Base-by-base conservation (phyloP, 1,140 invertebrate genomes). In the Oreohelix idahoensis region DNA sequence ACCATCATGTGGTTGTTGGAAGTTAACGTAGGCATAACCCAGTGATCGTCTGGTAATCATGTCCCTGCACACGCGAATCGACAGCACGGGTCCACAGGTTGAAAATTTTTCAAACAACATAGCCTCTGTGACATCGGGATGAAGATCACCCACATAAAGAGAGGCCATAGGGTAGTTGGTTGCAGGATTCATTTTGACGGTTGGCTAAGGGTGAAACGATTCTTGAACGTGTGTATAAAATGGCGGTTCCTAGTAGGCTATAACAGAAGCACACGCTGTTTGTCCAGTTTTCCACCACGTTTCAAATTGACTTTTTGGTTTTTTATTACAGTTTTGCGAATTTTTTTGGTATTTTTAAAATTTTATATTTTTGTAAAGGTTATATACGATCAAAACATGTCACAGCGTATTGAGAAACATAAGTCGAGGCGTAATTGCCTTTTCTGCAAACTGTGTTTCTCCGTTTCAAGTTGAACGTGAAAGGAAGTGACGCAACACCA, bases 71-170 rank as follows among this genome's bases (percentile, higher is more conserved):
- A 99, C 98, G 88, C 98, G 96, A 93, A 99, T 99, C 76, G 98
- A 99, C 70, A 99, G 94, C 73, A 99, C 98, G 80, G 98, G 98
- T 83, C 99, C 99, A 92, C 98, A 97, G 88, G 96, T 96, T 81
- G 97, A 99, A 94, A 99, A 99, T 94, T 99, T 99, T 91, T 99
- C 98, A 94, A 99, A 99, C 90, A 99, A 96, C 96, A 98, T 97
- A 88, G 98, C 97, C 93, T 99, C 99, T 86, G 97, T 99, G 86
- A 99, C 98, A 93, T 99, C 98, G 66, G 96, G 95, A 93, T 99
- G 97, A 84, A 99, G 94, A 94, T 99, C 99, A 88, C 99, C 99
- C 88, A 99, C 98, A 93, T 99, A 99, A 85, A 99, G 94, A 77
- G 98, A 99, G 90, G 98, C 98, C 93, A 92, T 92, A 4, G 91